phyloP scores from a whole-genome alignment of 2,797 vertebrate species.

The Alfaro cultratus region DNA sequence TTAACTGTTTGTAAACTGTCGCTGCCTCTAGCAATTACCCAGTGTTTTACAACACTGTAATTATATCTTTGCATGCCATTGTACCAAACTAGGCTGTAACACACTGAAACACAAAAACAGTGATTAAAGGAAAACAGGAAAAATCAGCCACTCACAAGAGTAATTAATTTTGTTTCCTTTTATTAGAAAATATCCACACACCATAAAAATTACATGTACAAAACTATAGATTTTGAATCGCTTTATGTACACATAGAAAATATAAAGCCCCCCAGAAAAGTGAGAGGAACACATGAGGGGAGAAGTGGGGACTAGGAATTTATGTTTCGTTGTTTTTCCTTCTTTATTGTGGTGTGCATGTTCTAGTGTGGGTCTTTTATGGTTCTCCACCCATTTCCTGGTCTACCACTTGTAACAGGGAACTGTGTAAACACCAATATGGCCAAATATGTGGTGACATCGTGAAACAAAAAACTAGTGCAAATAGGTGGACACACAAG shows the following conservation, averaged over 20 bases:
- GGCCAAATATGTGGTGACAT: constrained; percentile 13
- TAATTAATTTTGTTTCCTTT: constrained; percentile 73
- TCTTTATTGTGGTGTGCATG: constrained; percentile 5
- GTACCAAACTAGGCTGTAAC: neutral
- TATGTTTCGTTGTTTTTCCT: neutral
- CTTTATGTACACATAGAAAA: constrained; percentile 87
- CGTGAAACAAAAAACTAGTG: constrained; percentile 7
- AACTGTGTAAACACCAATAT: constrained; percentile 13
- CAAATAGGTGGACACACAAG: constrained; percentile 37
- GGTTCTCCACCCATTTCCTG: constrained; percentile 45
- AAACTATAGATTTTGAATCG: constrained; percentile 89
- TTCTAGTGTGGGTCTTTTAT: constrained; percentile 35
- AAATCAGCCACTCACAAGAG: constrained; percentile 28
- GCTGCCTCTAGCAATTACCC: constrained; percentile 1
- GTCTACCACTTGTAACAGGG: constrained; percentile 30
- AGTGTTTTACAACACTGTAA: neutral
- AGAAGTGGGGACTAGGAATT: constrained; percentile 40
- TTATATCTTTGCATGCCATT: neutral
- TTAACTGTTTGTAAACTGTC: neutral
- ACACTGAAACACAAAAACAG: neutral
- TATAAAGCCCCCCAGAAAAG: constrained; percentile 77
- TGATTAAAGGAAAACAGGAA: constrained; percentile 11
- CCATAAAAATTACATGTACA: constrained; percentile 90
- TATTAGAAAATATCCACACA: constrained; percentile 83
- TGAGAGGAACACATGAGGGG: constrained; percentile 58